Evolutionary conservation across 1,140 invertebrate species (phyloP), one percentile per base, ranked within the genome.

Genomic region (Megalonaias nervosa): DNA sequence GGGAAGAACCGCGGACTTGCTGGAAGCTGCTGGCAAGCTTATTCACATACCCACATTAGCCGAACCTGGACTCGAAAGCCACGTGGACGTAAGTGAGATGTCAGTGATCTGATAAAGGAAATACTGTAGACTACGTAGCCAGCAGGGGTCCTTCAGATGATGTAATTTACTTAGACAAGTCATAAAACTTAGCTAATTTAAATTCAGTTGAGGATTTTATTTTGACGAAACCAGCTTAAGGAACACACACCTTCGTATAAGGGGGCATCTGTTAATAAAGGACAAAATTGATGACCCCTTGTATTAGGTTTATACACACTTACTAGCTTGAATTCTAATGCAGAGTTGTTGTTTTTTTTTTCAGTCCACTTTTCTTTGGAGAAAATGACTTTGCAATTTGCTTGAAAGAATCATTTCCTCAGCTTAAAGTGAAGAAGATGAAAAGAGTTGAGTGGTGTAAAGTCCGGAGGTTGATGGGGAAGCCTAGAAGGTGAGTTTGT

Each of bases 371-470:
- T 15, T 99, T 99, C 91, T 94, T 96, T 81, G 97, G 96, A 67
- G 97, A 99, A 86, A 99, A 99, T 92, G 98, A 99, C 92, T 99
- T 99, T 89, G 95, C 95, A 91, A 95, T 97, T 67, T 98, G 97
- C 88, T 91, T 99, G 21, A 95, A 95, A 89, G 98, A 99, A 90
- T 95, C 96, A 12, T 99, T 99, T 92, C 98, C 98, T 13, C 95
- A 97, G 86, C 91, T 99, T 60, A 97, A 96, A 88, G 95, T 95
- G 38, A 93, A 95, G 19, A 95, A 95, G 82, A 91, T 99, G 61
- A 95, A 96, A 4, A 93, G 97, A 81, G 94, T 96, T 12, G 97
- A 99, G 89, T 99, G 98, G 98, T 95, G 95, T 68, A 97, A 97
- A 91, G 96, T 99, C 58, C 92, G 98, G 71, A 91, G 97, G 76